Percentiles rank a stretch among this genome's conserved stretches.
Conservation (phyloP, 1,140 invertebrate genomes). For the Cherax destructor region DNA sequence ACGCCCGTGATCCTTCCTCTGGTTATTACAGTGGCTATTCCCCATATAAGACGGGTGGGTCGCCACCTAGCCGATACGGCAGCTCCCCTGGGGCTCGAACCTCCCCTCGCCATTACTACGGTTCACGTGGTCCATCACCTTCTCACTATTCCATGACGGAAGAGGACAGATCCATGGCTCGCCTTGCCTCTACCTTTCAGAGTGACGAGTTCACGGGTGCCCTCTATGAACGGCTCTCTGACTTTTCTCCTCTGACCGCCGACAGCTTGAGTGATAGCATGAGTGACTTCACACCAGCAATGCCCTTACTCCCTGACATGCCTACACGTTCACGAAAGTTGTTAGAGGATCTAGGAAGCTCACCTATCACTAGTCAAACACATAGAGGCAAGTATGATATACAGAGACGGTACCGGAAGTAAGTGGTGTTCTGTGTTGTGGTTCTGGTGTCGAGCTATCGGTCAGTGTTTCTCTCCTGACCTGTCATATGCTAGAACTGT, state of each 20-base stretch:
- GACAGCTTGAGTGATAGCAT: conserved; percentile 74
- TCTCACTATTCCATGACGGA: conserved; percentile 74
- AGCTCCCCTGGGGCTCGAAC: conserved; percentile 61
- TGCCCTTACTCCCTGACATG: conserved; percentile 82
- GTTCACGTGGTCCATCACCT: conserved; percentile 69
- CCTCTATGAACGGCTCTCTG: conserved; percentile 76
- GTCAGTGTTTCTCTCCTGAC: conserved; percentile 28
- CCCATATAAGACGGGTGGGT: conserved; percentile 63
- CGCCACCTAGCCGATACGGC: conserved; percentile 67
- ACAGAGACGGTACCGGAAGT: conserved; percentile 71
- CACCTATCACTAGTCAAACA: conserved; percentile 75
- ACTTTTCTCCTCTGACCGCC: conserved; percentile 76
- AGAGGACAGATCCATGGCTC: conserved; percentile 78
- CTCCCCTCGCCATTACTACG: conserved; percentile 70
- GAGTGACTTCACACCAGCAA: conserved; percentile 79
- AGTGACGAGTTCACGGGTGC: conserved; percentile 76
- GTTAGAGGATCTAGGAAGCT: conserved; percentile 80
- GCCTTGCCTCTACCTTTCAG: conserved; percentile 78
- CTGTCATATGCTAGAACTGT: conserved; percentile 64
- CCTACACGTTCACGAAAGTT: conserved; percentile 80
- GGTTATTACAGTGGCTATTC: conserved; percentile 68
- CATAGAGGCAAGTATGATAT: conserved; percentile 72
- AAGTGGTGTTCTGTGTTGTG: conserved; percentile 67
- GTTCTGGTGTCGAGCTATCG: conserved; percentile 30
- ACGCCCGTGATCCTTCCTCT: conserved; percentile 72